phyloP scores from a whole-genome alignment of 2,113 vertebrate species.

The Dermatemys mawii region DNA sequence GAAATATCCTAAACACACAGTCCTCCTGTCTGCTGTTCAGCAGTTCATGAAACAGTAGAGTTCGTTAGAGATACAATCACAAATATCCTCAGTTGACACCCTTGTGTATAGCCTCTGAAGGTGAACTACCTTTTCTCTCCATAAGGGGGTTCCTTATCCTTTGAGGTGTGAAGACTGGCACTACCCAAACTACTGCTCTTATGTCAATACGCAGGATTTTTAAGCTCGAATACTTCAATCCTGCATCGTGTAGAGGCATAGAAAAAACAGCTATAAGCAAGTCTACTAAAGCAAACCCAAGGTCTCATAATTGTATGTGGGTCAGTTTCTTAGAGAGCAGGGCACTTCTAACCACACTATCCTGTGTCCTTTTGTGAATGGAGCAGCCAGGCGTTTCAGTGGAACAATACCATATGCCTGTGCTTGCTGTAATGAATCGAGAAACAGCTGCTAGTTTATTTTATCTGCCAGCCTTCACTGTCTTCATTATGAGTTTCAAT shows the following conservation, averaged over 20 bases:
- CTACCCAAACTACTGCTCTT: neutral
- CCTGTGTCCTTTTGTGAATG: neutral
- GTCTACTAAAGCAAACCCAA: neutral
- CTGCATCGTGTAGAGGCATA: neutral
- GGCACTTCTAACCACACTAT: accelerated
- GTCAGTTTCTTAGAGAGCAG: neutral
- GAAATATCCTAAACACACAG: neutral
- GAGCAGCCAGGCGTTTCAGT: neutral
- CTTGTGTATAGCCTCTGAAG: accelerated
- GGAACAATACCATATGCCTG: neutral
- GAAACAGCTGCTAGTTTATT: neutral
- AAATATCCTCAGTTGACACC: neutral
- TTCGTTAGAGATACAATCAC: neutral
- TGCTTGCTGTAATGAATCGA: accelerated
- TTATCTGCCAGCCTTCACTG: neutral
- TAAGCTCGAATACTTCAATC: neutral
- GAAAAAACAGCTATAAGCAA: neutral
- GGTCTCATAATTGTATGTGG: neutral
- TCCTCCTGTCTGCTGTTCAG: neutral
- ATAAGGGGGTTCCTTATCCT: neutral
- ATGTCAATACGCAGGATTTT: neutral
- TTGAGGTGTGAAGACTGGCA: neutral
- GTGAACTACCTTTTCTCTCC: neutral
- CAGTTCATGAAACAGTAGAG: neutral
- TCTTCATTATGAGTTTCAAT: neutral